Evolutionary conservation across 1,140 invertebrate genomes (phyloP), one percentile per base, ranked within the genome.

Genomic region (Apis mellifera): DNA sequence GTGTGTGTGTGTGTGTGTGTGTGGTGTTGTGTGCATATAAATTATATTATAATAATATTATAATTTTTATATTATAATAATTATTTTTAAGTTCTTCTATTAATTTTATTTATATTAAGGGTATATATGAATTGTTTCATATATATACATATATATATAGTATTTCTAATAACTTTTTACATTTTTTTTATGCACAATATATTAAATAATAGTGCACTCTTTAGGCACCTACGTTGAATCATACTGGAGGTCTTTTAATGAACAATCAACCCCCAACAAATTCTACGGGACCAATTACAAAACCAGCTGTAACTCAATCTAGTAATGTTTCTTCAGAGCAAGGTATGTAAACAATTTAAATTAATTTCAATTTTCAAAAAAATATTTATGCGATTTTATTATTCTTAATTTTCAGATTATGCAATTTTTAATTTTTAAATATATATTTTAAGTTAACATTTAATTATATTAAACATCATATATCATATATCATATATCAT

Each of bases 201-300:
- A 82, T 82, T 82, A 55, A 84, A 81, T 17, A 15, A 86, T 68
- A 76, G 80, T 84, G 75, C 76, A 78, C 21, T 84, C 65, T 86
- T 73, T 89, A 94, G 93, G 92, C 92, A 89, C 84, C 92, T 81
- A 90, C 92, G 76, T 88, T 93, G 87, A 94, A 94, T 91, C 93
- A 94, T 89, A 92, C 92, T 15, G 92, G 93, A 85, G 86, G 90
- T 90, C 89, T 94, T 75, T 90, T 93, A 87, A 90, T 94, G 90
- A 94, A 94, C 89, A 94, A 85, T 91, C 94, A 94, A 78, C 84
- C 92, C 79, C 62, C 89, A 50, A 83, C 90, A 68, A 92, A 91
- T 87, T 85, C 92, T 69, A 90, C 93, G 78, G 90, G 91, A 92
- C 88, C 91, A 90, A 92, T 91, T 82, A 89, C 84, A 72, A 94